Percentiles rank a stretch among this genome's conserved stretches.
Conservation (phyloP, 2,113 vertebrate species). For the Polypterus senegalus region DNA sequence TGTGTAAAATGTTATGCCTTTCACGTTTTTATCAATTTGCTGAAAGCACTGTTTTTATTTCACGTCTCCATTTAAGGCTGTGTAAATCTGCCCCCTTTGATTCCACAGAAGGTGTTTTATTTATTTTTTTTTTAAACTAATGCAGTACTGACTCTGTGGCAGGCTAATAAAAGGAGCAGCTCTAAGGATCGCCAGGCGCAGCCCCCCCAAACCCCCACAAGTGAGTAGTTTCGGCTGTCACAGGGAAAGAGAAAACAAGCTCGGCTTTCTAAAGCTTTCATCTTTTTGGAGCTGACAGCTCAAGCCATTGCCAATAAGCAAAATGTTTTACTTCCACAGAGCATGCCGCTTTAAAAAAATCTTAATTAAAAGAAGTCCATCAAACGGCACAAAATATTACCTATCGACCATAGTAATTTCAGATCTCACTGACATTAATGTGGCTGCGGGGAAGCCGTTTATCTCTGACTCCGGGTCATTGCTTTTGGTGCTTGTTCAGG, state of each 20-base stretch:
- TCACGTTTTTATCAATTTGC: no score
- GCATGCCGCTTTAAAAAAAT: conserved; percentile 1
- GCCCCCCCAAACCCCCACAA: neutral
- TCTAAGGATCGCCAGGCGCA: neutral
- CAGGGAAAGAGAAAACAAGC: conserved; percentile 2
- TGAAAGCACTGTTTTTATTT: no score
- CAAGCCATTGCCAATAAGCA: conserved; percentile 2
- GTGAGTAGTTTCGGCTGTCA: conserved; percentile 13
- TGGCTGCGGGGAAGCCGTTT: neutral
- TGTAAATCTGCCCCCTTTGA: no score
- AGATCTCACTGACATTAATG: neutral
- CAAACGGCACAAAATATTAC: conserved; percentile 3
- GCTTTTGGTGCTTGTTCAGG: neutral
- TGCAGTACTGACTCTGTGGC: neutral
- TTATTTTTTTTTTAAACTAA: no score
- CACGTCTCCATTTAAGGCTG: no score
- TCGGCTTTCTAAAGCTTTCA: conserved; percentile 3
- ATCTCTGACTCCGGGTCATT: neutral
- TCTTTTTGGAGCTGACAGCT: conserved; percentile 8
- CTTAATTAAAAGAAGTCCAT: conserved; percentile 8
- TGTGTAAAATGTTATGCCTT: no score
- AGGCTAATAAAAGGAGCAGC: neutral
- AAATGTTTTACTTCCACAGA: conserved; percentile 3
- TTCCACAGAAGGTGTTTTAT: no score
- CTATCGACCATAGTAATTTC: neutral